phyloP scores from a whole-genome alignment of 2,888 invertebrate species.

The Lasioglossum malachurum region DNA sequence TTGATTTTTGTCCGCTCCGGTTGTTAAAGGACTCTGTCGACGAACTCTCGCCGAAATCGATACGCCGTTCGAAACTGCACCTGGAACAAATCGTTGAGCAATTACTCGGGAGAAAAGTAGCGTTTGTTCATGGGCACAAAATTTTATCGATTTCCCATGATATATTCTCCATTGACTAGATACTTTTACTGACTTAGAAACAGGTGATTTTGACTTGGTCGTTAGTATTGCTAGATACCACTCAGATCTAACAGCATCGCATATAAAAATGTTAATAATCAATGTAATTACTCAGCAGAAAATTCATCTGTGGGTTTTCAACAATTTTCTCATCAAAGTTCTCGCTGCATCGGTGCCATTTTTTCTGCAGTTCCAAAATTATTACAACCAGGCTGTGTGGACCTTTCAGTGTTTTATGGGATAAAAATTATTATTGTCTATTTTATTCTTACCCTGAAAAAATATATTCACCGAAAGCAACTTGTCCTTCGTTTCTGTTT shows the following conservation, averaged over 20 bases:
- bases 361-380: neutral
- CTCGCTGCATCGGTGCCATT: neutral
- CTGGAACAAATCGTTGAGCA: conserved; percentile 38
- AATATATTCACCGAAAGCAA: neutral
- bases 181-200: too few species aligned
- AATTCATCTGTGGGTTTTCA: neutral
- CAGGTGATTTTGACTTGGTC: too few species aligned
- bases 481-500: neutral
- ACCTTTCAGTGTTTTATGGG: neutral
- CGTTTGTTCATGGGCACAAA: neutral
- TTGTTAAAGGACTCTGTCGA: neutral
- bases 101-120: neutral
- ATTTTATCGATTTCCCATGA: neutral
- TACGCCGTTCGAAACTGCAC: neutral
- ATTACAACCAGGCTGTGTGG: neutral
- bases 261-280: too few species aligned
- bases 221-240: too few species aligned
- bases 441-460: neutral
- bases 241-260: neutral
- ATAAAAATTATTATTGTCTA: neutral
- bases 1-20: neutral
- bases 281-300: too few species aligned
- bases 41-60: neutral
- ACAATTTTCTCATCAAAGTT: too few species aligned
- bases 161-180: neutral